Conservation (phyloP, 2,888 invertebrate species). For the Pilophorus perplexus region DNA sequence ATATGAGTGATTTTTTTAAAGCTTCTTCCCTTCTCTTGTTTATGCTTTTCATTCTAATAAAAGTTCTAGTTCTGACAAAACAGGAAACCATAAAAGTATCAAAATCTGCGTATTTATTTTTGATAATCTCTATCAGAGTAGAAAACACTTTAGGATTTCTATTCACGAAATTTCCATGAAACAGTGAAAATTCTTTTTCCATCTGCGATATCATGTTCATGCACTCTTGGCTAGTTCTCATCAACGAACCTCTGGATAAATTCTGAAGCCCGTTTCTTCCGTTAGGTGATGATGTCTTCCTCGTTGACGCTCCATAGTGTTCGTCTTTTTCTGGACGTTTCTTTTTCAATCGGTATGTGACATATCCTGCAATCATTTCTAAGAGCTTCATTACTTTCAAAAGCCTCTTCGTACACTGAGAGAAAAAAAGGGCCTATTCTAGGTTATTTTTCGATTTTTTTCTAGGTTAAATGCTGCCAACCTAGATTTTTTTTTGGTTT, state of each 20-base stretch:
- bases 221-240: background rate
- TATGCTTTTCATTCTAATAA: too few relatives aligned
- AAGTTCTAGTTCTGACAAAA: too few relatives aligned
- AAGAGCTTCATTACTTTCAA: background rate
- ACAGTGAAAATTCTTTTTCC: background rate
- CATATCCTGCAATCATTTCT: constrained; percentile 3
- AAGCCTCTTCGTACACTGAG: constrained; percentile 5
- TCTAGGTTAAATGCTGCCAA: too few relatives aligned
- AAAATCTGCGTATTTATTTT: too few relatives aligned
- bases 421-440: too few relatives aligned
- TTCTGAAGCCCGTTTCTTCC: background rate
- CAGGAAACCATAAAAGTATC: too few relatives aligned
- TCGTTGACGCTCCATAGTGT: constrained; percentile 1
- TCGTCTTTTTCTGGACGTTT: background rate
- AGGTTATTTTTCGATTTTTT: too few relatives aligned
- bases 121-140: constrained; percentile 1
- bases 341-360: constrained; percentile 7
- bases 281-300: background rate
- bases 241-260: too few relatives aligned
- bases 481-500: too few relatives aligned
- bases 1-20: too few relatives aligned
- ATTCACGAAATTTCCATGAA: too few relatives aligned
- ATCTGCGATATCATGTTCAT: background rate
- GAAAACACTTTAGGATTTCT: constrained; percentile 3
- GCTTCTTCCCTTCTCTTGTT: too few relatives aligned